Base-by-base conservation (phyloP, 2,113 vertebrate genomes). In the Aegotheles bennettii region DNA sequence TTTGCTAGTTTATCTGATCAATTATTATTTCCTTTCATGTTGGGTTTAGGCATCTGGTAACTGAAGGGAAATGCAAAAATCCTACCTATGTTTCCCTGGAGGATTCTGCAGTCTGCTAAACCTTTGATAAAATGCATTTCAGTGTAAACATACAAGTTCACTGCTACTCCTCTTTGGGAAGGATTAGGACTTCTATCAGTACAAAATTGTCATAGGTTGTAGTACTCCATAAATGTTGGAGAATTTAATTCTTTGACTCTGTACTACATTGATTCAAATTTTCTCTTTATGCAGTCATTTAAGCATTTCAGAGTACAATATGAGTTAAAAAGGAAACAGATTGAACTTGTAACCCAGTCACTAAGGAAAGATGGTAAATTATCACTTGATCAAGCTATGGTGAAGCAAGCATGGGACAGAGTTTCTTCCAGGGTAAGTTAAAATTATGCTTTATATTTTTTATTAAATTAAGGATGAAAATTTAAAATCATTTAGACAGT, bases 321-420 rank as follows among this genome's bases (percentile, higher is more conserved):
- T 89, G 99, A 99, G 87, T 97, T 99, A 60, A 99, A 99, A 97
- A 99, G 97, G 94, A 99, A 99, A 92, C 99, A 99, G 94, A 96
- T 98, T 17, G 99, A 99, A 83, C 95, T 97, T 25, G 96, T 98
- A 92, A 96, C 99, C 17, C 98, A 99, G 90, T 99, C 99, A 2
- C 36, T 98, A 64, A 96, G 99, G 53, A 98, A 98, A 95, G 99
- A 99, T 11, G 99, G 99, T 7, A 99, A 99, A 96, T 97, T 99
- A 69, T 99, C 99, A 4, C 99, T 99, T 95, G 99, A 99, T 90
- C 99, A 99, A 97, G 99, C 99, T 3, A 95, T 99, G 91, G 98
- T 99, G 84, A 99, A 99, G 89, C 99, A 99, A 94, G 98, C 98
- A 13, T 99, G 99, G 99, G 99, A 99, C 19, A 98, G 98, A 82